Conservation (phyloP, 64 coral and sea anemone genomes). For the Stichodactyla helianthus region DNA sequence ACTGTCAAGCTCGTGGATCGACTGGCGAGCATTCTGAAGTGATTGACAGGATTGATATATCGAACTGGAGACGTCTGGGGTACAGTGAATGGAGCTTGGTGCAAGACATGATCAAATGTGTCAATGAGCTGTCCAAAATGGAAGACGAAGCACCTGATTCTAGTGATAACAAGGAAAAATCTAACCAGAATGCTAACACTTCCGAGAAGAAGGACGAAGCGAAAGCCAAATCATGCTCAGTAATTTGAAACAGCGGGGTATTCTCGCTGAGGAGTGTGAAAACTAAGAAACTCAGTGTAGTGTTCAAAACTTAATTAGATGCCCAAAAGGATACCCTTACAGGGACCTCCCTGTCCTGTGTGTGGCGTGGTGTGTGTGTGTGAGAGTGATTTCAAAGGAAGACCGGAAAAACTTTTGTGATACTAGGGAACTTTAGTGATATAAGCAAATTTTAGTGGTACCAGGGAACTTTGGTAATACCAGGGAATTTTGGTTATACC, state of each 20-base stretch:
- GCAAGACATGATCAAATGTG: constrained; percentile 61
- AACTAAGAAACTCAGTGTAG: background rate
- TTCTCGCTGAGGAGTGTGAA: background rate
- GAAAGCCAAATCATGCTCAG: background rate
- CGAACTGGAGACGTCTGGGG: constrained; percentile 53
- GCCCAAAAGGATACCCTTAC: too few relatives aligned
- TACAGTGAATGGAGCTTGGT: constrained; percentile 48
- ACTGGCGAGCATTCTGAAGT: constrained; percentile 71
- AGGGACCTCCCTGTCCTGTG: too few relatives aligned
- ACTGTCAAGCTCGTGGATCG: constrained; percentile 48
- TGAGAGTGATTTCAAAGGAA: too few relatives aligned
- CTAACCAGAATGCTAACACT: background rate
- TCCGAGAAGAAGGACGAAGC: background rate
- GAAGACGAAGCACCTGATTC: constrained; percentile 29
- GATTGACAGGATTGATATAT: constrained; percentile 52
- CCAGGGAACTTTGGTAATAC: too few relatives aligned
- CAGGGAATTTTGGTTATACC: too few relatives aligned
- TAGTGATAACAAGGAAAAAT: background rate
- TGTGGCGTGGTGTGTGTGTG: too few relatives aligned
- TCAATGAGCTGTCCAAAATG: constrained; percentile 55
- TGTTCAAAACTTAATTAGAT: background rate
- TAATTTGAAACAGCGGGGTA: background rate
- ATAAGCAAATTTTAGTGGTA: too few relatives aligned
- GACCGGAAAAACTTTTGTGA: too few relatives aligned
- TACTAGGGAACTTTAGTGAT: too few relatives aligned